phyloP scores from a whole-genome alignment of 2,797 vertebrate genomes.

The Poecilia wingei region DNA sequence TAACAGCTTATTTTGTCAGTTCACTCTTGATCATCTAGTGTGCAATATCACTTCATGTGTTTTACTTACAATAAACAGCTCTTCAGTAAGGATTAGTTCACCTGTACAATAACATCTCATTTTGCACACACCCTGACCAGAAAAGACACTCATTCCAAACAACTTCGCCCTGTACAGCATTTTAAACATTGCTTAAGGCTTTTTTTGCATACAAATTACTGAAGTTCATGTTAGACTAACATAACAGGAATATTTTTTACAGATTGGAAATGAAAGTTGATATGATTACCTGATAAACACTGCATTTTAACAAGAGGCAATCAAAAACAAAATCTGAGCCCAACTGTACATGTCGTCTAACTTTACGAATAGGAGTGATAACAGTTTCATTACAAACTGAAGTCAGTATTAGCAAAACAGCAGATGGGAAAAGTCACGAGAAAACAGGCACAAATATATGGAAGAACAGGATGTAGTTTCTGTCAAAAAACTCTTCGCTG shows the following conservation, averaged over 20 bases:
- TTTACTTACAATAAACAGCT: slow-evolving; percentile 64
- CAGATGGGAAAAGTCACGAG: slow-evolving; percentile 43
- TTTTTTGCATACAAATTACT: slow-evolving; percentile 65
- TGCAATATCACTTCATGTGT: slow-evolving; percentile 64
- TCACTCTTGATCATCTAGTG: slow-evolving; percentile 49
- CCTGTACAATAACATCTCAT: slow-evolving; percentile 61
- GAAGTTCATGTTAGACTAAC: slow-evolving; percentile 68
- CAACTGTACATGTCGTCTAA: slow-evolving; percentile 37
- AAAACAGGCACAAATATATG: slow-evolving; percentile 75
- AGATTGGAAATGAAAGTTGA: slow-evolving; percentile 48
- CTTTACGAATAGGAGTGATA: slow-evolving; percentile 34
- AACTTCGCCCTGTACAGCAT: slow-evolving; percentile 60
- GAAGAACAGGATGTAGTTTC: slow-evolving; percentile 71
- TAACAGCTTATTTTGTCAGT: slow-evolving; percentile 49
- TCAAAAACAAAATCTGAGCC: slow-evolving; percentile 21
- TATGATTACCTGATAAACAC: slow-evolving; percentile 60
- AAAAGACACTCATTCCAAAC: slow-evolving; percentile 57
- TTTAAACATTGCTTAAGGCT: slow-evolving; percentile 70
- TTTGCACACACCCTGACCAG: slow-evolving; percentile 59
- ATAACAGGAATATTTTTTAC: slow-evolving; percentile 55
- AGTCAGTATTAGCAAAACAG: slow-evolving; percentile 48
- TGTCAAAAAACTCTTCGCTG: slow-evolving; percentile 44
- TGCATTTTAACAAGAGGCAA: slow-evolving; percentile 60
- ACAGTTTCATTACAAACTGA: slow-evolving; percentile 38
- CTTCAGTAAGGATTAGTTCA: slow-evolving; percentile 56